Conservation (phyloP, 2,113 vertebrate genomes). For the Paraplagusia blochii region DNA sequence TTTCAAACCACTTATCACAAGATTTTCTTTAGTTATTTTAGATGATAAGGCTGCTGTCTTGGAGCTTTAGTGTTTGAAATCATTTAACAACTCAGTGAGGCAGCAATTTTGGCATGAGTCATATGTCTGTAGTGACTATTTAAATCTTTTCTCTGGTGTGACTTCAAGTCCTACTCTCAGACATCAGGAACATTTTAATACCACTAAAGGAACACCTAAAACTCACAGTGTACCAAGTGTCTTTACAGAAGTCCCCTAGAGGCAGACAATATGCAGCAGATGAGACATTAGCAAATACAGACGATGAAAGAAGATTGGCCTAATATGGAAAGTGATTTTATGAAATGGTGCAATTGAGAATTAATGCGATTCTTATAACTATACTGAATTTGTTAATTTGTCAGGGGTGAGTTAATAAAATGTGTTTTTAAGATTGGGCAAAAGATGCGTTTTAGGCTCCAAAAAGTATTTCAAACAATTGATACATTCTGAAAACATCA, state of each 20-base stretch:
- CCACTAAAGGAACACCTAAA: slow-evolving; percentile 21
- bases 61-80: not conserved
- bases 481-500: too few species aligned
- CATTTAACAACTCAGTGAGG: slow-evolving; percentile 3
- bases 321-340: not conserved
- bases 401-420: too few species aligned
- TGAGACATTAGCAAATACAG: not conserved
- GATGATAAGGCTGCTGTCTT: not conserved
- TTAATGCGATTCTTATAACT: too few species aligned
- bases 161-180: slow-evolving; percentile 26
- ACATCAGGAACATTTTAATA: slow-evolving; percentile 53
- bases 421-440: too few species aligned
- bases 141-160: slow-evolving; percentile 22
- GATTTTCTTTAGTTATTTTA: not conserved
- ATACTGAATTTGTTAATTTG: too few species aligned
- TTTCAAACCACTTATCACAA: not conserved
- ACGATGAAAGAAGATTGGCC: not conserved
- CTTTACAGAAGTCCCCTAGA: slow-evolving; percentile 10
- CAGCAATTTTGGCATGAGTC: slow-evolving; percentile 17
- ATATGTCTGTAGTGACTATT: slow-evolving; percentile 18
- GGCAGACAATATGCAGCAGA: slow-evolving; percentile 1
- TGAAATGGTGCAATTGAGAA: not conserved
- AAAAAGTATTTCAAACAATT: too few species aligned
- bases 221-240: slow-evolving; percentile 11
- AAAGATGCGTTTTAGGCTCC: too few species aligned